Conservation (phyloP, 2,113 vertebrate species). For the Castor canadensis region DNA sequence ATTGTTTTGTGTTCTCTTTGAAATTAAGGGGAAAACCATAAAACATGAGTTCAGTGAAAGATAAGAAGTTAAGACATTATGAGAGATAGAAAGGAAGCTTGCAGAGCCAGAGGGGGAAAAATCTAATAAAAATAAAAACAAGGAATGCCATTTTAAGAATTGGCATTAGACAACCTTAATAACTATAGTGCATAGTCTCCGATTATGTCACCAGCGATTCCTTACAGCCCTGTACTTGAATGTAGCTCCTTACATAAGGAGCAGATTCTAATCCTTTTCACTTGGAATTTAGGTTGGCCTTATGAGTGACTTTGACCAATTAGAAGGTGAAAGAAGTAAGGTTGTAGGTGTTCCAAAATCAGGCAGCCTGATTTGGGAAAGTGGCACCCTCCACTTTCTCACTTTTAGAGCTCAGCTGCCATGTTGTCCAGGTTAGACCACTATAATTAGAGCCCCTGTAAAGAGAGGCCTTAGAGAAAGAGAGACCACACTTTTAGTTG, state of each 20-base stretch:
- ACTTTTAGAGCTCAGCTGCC: background rate
- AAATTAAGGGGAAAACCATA: background rate
- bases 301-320: background rate
- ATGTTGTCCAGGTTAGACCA: background rate
- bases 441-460: background rate
- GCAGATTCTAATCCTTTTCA: background rate
- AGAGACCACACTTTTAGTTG: background rate
- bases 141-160: background rate
- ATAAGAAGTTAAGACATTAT: background rate
- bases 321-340: background rate
- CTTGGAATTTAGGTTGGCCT: background rate
- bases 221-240: background rate
- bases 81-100: background rate
- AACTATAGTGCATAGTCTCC: background rate
- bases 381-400: background rate
- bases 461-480: background rate
- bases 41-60: background rate
- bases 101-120: background rate
- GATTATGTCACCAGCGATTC: background rate
- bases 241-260: background rate
- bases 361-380: background rate
- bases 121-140: background rate
- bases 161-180: background rate
- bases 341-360: background rate
- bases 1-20: background rate